Conservation (phyloP, 2,113 vertebrate species). For the Pantherophis guttatus region DNA sequence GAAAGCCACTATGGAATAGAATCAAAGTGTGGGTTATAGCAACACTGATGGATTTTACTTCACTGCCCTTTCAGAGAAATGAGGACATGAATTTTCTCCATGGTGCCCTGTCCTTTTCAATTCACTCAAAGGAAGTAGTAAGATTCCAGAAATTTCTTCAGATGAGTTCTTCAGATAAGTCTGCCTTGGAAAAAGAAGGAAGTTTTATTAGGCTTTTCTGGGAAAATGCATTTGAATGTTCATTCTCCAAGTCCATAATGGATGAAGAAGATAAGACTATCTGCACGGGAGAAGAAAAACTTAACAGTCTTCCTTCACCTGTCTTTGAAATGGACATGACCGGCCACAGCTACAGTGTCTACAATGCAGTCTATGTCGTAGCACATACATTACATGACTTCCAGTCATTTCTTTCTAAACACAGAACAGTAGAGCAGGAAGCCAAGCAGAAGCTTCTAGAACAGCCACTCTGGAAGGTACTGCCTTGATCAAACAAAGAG, state of each 20-base stretch:
- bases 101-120: conserved; percentile 4
- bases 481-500: not conserved
- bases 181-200: not conserved
- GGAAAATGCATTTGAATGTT: not conserved
- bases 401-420: not conserved
- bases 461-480: not conserved
- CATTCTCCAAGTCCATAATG: not conserved
- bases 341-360: not conserved
- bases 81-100: not conserved
- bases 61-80: accelerated
- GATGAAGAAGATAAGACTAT: too few relatives aligned
- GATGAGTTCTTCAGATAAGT: not conserved
- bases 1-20: too few relatives aligned
- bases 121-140: not conserved
- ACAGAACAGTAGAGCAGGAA: too few relatives aligned
- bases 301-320: not conserved
- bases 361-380: not conserved
- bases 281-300: not conserved
- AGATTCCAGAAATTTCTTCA: conserved; percentile 11
- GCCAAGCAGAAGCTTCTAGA: not conserved
- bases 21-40: not conserved
- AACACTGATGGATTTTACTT: not conserved
- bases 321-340: not conserved
- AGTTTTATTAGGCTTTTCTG: not conserved
- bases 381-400: not conserved